Evolutionary conservation across 1,140 invertebrate genomes (phyloP), one percentile per base, ranked within the genome.

Genomic region (Zaprionus nigranus): DNA sequence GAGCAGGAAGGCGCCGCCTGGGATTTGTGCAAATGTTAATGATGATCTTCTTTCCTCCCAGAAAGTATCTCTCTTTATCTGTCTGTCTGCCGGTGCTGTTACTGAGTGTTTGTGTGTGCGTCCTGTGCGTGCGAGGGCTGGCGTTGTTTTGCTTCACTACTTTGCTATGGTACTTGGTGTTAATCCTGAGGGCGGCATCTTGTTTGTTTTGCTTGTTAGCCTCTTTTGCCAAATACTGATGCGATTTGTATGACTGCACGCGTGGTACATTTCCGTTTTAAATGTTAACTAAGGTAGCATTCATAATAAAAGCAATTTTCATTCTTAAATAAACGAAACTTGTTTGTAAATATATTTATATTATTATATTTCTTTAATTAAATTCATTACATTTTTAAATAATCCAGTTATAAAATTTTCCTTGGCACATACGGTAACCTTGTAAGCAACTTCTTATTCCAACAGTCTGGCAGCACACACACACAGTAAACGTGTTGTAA

Each of bases 1-100:
- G 28, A 49, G 63, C 28, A 36, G 17, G 26, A 68, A 60, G 83
- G 83, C 83, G 83, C 83, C 83, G 40, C 75, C 22, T 24, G 56
- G 84, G 83, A 88, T 84, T 87, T 88, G 70, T 63, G 57, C 61
- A 64, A 83, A 88, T 80, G 84, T 87, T 87, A 87, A 87, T 87
- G 85, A 84, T 88, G 81, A 88, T 86, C 83, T 73, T 51, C 46
- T 68, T 20, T 51, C 40, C 15, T 11, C 53, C 67, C 24, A 53
- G 34, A 30, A 51, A 62, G 58, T 51, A 53, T 38, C 57, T 38
- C 43, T 74, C 30, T 12, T n/a, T 26, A 43, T 36, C 22, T 13
- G 43, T 51, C 7, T 17, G 12, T 34, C 2, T 26, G 20, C 57
- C 17, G 20, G 26, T 57, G 40, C 43, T 46, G 40, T 6, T 46